Evolutionary conservation across 2,113 vertebrate genomes (phyloP).

Genomic region (Catharus fuscescens): DNA sequence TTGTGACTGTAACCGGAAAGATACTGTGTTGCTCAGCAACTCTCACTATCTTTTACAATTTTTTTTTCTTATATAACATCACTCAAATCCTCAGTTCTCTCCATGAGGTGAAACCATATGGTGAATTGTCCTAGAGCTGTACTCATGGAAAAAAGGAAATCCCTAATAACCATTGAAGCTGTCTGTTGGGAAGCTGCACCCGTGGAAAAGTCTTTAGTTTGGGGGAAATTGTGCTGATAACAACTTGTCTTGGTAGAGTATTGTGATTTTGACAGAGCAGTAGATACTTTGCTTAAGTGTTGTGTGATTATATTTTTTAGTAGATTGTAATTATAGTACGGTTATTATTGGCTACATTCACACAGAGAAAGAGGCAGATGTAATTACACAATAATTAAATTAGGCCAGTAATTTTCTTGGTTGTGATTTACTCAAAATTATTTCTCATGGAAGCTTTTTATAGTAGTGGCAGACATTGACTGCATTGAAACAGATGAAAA

Average conservation of each 20-base stretch:
- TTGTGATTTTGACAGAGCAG: background rate
- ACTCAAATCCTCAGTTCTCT: background rate
- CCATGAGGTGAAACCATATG: background rate
- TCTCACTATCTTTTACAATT: background rate
- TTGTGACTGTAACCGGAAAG: background rate
- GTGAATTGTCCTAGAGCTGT: background rate
- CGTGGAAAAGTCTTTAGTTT: background rate
- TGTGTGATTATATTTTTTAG: background rate
- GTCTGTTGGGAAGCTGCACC: background rate
- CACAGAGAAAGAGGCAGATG: background rate
- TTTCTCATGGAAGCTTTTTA: background rate
- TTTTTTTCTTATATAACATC: background rate
- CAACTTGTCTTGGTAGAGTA: background rate
- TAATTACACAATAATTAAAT: background rate
- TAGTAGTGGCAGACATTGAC: background rate
- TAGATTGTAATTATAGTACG: background rate
- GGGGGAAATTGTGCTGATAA: background rate
- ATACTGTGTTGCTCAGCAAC: constrained; percentile 38
- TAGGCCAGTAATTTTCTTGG: background rate
- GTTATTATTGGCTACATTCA: background rate
- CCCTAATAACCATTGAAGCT: background rate
- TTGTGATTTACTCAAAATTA: background rate
- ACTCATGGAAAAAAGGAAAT: background rate
- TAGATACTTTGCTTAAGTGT: background rate
- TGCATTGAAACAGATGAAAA: background rate